Base-by-base conservation (phyloP, 2,113 vertebrate genomes). In the Centropristis striata region DNA sequence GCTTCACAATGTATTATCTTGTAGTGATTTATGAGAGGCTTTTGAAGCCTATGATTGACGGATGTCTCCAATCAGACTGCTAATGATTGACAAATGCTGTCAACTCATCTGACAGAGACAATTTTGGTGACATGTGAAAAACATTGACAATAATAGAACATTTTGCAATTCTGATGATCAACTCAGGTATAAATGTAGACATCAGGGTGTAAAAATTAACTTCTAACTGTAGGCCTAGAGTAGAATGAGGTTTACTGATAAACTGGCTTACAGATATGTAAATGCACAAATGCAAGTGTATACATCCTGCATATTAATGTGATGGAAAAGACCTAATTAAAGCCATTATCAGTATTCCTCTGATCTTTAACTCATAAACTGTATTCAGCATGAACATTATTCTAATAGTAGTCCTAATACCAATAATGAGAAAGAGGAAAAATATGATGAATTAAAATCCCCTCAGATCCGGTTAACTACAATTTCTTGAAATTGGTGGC, bases 131-230 rank as follows among this genome's bases (percentile, higher is more conserved):
- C 21, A 61, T 65, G 39, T 63, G 63, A 37, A 71, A 67, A 77
- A 57, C 32, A 53, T 3, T 32, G 73, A 87, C 65, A 72, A 72
- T 75, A 83, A 87, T 69, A 68, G 41, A 75, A 71, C 58, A 61
- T 74, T 57, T 44, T 60, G 15, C 5, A 53, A 42, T 44, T 32
- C 54, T 12, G 6, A 15, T 51, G 55, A 20, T 49, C 12, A 32
- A 11, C 28, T 64, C 27, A 23, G 15, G 58, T 66, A 39, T 32
- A 83, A 77, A 55, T 54, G 12, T 39, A 1, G 7, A 23, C 18
- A 10, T 63, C 36, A 8, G 32, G 21, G 18, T 9, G 42, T 64
- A 8, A 58, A 0, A 23, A 55, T 39, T 25, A 61, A 42, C 27
- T 23, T 73, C n/a, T 12, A 11, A 12, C 8, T 79, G 53, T 57